Evolutionary conservation across 1,140 invertebrate genomes (phyloP).

Genomic region (Ostrea denselamellosa): DNA sequence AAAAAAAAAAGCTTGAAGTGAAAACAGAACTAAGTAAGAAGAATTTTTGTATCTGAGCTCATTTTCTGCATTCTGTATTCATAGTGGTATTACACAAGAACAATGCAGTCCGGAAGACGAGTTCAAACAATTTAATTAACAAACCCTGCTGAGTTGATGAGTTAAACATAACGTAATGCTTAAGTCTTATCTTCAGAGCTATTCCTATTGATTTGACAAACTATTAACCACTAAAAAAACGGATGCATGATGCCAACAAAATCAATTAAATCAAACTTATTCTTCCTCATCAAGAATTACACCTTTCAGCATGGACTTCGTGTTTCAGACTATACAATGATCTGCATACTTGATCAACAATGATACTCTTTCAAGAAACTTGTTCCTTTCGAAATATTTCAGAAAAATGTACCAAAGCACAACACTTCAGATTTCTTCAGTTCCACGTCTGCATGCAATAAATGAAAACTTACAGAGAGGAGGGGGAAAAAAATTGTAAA

Average conservation of each 20-base stretch:
- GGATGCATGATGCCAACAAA: slow-evolving; percentile 27
- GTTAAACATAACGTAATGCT: background rate
- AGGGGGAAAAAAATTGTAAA: background rate
- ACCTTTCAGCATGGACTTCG: background rate
- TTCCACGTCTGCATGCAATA: background rate
- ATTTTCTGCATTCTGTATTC: too few relatives aligned
- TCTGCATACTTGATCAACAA: background rate
- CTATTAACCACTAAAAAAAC: background rate
- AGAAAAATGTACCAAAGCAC: background rate
- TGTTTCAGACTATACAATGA: background rate
- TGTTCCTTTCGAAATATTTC: background rate
- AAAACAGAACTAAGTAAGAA: too few relatives aligned
- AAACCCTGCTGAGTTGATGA: slow-evolving; percentile 25
- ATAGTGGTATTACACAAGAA: background rate
- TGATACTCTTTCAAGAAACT: background rate
- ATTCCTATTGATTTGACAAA: slow-evolving; percentile 37
- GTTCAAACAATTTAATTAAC: slow-evolving; percentile 1
- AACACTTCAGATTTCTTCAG: background rate
- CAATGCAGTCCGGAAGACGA: background rate
- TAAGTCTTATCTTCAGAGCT: slow-evolving; percentile 5
- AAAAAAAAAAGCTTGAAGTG: too few relatives aligned
- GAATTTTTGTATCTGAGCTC: too few relatives aligned
- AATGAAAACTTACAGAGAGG: background rate
- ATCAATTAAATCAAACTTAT: slow-evolving; percentile 8
- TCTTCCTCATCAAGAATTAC: background rate